Base-by-base conservation (phyloP, 1,140 invertebrate species). In the Sipha flava region DNA sequence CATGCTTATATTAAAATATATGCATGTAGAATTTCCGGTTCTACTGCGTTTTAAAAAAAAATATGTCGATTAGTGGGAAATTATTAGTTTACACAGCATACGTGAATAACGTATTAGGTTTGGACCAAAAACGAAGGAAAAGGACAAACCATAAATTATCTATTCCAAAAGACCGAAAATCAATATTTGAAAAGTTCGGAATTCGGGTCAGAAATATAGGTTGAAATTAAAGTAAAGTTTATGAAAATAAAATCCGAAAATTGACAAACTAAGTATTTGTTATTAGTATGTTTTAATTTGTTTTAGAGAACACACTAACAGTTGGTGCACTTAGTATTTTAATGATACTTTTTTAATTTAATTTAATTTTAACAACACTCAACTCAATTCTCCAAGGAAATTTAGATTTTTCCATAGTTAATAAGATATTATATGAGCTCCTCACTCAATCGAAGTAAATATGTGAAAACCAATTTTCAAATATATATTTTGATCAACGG, bases 171-270 rank as follows among this genome's bases (percentile, higher is more conserved):
- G 45, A 52, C 70, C 70, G 47, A 75, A 75, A 75, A 75, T 75
- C 70, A 75, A 75, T 75, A 75, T 34, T 54, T 54, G 47, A 54
- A 49, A 73, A 75, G 70, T 54, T 12, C 47, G 10, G 31, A 75
- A 49, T 23, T 54, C n/a, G 47, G 47, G 70, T 54, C 49, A 75
- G 5, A 12, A 14, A 21, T 37, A 34, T 37, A 54, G 1, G 18
- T n/a, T 18, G 37, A 7, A 12, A 18, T 37, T 52, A 54, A 7
- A 34, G 10, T 16, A 43, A 7, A 66, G 26, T 66, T 40, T 66
- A 9, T 37, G 3, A 43, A 43, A 72, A 49, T 49, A n/a, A 47
- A 72, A 72, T 34, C 16, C 14, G 18, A 72, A 72, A 26, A 47
- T 47, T 14, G 43, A n/a, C 23, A n/a, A 40, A 2, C 3, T 34